These are phyloP conservation scores for Pristionchus exspectatus DNA, from an alignment of 2,888 invertebrate genomes.

Conservation along the genomic window DNA sequence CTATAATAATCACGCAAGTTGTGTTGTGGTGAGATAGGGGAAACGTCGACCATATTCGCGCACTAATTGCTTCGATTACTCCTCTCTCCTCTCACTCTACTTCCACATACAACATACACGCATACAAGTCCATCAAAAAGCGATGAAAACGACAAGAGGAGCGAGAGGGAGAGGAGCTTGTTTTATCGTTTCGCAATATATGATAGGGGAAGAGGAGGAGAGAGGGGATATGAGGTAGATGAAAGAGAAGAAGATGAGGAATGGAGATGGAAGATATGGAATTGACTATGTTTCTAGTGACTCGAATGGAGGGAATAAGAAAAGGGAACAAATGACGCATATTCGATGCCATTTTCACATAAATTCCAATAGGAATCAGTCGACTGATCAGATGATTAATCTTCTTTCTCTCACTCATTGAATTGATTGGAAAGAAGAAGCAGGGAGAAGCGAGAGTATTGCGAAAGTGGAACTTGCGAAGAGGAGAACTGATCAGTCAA, in stretches of 20 bases:
- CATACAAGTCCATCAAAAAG: background rate
- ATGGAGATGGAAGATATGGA: background rate
- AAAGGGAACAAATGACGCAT: background rate
- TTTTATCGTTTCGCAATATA: conserved; percentile 8
- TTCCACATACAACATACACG: background rate
- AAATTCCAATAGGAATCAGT: background rate
- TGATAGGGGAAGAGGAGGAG: conserved; percentile 20
- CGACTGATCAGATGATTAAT: background rate
- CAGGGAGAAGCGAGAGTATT: background rate
- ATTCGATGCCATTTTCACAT: background rate
- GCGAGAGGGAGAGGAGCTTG: background rate
- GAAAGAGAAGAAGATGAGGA: background rate
- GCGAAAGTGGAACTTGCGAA: conserved; percentile 8
- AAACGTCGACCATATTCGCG: background rate
- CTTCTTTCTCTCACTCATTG: background rate
- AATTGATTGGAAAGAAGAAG: background rate
- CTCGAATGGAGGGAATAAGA: background rate
- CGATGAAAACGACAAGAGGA: background rate
- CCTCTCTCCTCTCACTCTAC: background rate
- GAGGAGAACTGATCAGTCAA: background rate
- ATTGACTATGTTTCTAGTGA: background rate
- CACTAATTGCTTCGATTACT: background rate
- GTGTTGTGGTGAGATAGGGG: background rate
- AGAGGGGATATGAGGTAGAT: background rate
- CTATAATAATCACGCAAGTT: background rate